Percentiles rank a stretch among this genome's conserved stretches.
Conservation (phyloP, 2,113 vertebrate genomes). For the Callithrix jacchus region DNA sequence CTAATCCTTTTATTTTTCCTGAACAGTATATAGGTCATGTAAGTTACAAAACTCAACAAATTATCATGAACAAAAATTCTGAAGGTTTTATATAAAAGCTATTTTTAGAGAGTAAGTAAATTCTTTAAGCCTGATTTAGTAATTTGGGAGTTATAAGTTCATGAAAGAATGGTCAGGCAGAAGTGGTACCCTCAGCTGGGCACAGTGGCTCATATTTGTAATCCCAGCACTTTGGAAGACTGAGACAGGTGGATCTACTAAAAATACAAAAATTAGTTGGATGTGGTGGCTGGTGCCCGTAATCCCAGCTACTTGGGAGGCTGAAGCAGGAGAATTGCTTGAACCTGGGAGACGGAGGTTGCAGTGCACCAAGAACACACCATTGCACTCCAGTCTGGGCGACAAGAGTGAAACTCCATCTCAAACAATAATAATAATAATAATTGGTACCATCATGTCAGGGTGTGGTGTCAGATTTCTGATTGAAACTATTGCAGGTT, state of each 20-base stretch:
- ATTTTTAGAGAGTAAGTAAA: background rate
- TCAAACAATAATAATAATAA: too few relatives aligned
- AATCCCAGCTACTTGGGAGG: too few relatives aligned
- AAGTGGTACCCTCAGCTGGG: background rate
- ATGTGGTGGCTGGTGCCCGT: too few relatives aligned
- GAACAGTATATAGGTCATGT: background rate
- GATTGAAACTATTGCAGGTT: background rate
- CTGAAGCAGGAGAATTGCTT: too few relatives aligned
- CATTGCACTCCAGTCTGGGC: too few relatives aligned
- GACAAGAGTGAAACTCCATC: too few relatives aligned
- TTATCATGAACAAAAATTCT: background rate
- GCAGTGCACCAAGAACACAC: too few relatives aligned
- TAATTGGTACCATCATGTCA: background rate
- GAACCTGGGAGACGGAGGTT: too few relatives aligned
- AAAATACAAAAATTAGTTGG: too few relatives aligned
- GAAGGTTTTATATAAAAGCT: background rate
- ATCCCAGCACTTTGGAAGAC: too few relatives aligned
- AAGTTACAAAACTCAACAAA: background rate
- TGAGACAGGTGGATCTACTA: too few relatives aligned
- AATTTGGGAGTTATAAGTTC: background rate
- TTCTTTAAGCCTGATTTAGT: background rate
- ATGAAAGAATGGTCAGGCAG: background rate
- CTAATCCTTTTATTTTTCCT: conserved; percentile 34
- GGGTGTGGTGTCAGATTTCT: background rate
- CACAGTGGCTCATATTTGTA: too few relatives aligned